These are phyloP conservation scores for Itoplectis maculator DNA, from an alignment of 2,888 invertebrate species.

Conservation along the genomic window DNA sequence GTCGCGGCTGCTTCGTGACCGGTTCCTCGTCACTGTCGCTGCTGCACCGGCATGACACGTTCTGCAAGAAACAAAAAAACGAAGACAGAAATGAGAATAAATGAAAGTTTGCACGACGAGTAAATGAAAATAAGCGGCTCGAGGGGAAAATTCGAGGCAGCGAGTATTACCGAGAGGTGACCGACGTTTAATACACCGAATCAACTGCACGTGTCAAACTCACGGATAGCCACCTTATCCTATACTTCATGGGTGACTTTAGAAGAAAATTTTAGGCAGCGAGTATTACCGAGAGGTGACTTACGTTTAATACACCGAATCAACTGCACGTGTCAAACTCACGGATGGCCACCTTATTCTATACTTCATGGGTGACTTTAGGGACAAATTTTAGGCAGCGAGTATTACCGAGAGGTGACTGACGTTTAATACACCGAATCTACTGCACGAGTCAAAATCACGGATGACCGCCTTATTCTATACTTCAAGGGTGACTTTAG, in stretches of 20 bases:
- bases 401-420: not conserved
- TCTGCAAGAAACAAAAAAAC: too few relatives aligned
- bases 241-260: not conserved
- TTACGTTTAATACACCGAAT: not conserved
- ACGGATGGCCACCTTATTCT: not conserved
- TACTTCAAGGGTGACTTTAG: not conserved
- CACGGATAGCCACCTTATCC: not conserved
- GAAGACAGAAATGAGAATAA: not conserved
- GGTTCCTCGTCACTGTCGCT: slow-evolving; percentile 91
- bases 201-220: not conserved
- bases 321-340: not conserved
- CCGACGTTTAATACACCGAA: not conserved
- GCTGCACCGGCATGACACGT: slow-evolving; percentile 86
- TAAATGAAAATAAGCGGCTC: slow-evolving; percentile 11
- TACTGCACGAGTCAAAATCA: not conserved
- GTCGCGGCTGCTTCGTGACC: slow-evolving; percentile 90
- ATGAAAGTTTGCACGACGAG: not conserved
- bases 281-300: not conserved
- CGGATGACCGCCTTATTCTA: not conserved
- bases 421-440: not conserved
- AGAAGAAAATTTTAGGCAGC: not conserved
- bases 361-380: not conserved
- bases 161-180: not conserved
- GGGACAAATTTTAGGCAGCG: not conserved
- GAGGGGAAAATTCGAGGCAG: not conserved